A percentile compares a stretch with the other conserved stretches of the same genome.
Conservation (phyloP, 2,797 vertebrate species). For the Tenualosa ilisha region DNA sequence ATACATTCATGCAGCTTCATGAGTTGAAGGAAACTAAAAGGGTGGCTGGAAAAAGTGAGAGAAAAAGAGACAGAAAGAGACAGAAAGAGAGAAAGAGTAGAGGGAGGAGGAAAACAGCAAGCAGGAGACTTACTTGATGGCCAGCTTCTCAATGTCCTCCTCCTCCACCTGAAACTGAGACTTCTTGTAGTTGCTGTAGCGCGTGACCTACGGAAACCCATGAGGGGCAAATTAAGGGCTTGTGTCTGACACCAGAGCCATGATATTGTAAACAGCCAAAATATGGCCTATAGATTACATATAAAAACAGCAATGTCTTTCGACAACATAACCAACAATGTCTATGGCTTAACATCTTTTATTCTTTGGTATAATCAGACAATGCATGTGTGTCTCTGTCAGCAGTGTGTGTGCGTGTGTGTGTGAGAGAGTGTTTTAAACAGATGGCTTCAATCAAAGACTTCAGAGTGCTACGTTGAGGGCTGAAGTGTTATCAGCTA, state of each 20-base stretch:
- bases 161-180: conserved; percentile 96
- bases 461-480: neutral
- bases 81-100: neutral
- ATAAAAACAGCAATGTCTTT: too few relatives aligned
- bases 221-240: neutral
- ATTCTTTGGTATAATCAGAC: too few relatives aligned
- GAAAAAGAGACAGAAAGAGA: neutral
- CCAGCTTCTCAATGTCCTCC: conserved; percentile 97
- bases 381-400: too few relatives aligned
- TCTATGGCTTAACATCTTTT: too few relatives aligned
- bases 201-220: conserved; percentile 82
- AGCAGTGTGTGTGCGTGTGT: too few relatives aligned
- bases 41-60: neutral
- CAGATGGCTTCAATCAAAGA: too few relatives aligned
- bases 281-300: too few relatives aligned
- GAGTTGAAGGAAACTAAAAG: conserved; percentile 11
- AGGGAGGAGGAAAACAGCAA: neutral
- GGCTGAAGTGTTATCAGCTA: neutral
- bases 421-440: too few relatives aligned
- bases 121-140: conserved; percentile 86
- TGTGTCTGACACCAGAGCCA: neutral
- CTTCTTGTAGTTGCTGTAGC: conserved; percentile 93
- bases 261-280: neutral
- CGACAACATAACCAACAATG: too few relatives aligned
- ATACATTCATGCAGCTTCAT: neutral